phyloP scores from a whole-genome alignment of 1,140 invertebrate genomes.

The Neocloeon triangulifer region DNA sequence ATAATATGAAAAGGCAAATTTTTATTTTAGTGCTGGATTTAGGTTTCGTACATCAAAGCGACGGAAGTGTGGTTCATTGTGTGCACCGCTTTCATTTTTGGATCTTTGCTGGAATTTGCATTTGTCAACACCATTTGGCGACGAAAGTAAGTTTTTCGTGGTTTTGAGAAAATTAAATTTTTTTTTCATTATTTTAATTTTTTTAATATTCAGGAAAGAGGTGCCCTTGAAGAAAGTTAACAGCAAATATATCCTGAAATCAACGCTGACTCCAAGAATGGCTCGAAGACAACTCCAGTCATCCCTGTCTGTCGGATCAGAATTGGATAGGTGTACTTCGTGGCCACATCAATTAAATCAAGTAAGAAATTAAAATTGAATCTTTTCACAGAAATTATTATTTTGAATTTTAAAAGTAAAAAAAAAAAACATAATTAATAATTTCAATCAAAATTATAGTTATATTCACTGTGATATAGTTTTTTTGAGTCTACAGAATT shows the following conservation, averaged over 20 bases:
- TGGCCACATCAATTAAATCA: too few species aligned
- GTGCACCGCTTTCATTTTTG: conserved; percentile 63
- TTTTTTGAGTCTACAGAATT: too few species aligned
- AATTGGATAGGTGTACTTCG: too few species aligned
- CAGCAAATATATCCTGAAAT: conserved; percentile 61
- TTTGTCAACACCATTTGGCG: conserved; percentile 75
- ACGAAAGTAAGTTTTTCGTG: conserved; percentile 33
- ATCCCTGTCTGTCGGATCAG: too few species aligned
- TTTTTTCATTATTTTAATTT: background rate
- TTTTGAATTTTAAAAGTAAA: too few species aligned
- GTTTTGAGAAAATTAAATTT: too few species aligned
- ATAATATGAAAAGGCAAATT: background rate
- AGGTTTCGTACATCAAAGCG: conserved; percentile 77
- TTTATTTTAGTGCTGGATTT: too few species aligned
- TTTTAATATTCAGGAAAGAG: conserved; percentile 34
- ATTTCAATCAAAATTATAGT: too few species aligned
- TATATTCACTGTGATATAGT: too few species aligned
- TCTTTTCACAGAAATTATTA: too few species aligned
- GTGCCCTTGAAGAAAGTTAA: conserved; percentile 62
- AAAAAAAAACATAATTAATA: too few species aligned
- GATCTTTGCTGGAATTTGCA: conserved; percentile 70
- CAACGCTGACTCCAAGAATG: conserved; percentile 50
- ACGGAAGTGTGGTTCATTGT: conserved; percentile 77
- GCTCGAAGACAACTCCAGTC: conserved; percentile 37
- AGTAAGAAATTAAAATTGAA: too few species aligned